Evolutionary conservation across 2,113 vertebrate genomes (phyloP).

Genomic region (Mobula hypostoma): DNA sequence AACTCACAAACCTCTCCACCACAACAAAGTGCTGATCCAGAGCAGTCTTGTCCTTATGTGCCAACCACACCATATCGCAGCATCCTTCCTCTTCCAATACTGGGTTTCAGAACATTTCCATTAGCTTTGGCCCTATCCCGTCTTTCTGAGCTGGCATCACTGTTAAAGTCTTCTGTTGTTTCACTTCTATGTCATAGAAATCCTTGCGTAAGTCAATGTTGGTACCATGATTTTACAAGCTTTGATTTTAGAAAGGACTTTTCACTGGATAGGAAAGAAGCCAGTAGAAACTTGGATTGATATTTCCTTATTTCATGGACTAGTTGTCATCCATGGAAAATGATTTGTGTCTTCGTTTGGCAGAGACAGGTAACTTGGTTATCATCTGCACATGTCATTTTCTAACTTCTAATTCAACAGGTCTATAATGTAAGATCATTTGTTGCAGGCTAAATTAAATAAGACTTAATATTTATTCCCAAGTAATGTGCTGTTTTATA

Average conservation of each 20-base stretch:
- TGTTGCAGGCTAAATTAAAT: not conserved
- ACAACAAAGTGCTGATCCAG: too few relatives aligned
- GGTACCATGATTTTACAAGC: not conserved
- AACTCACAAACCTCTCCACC: too few relatives aligned
- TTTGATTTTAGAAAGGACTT: not conserved
- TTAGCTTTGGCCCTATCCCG: not conserved
- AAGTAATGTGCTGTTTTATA: not conserved
- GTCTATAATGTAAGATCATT: not conserved
- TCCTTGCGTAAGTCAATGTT: not conserved
- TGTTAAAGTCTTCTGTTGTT: not conserved
- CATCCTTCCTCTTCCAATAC: not conserved
- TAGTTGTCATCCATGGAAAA: not conserved
- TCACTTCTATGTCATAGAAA: not conserved
- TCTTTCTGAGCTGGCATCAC: not conserved
- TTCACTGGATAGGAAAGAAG: not conserved
- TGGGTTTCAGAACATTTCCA: not conserved
- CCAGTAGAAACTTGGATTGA: not conserved
- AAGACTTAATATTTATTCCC: not conserved
- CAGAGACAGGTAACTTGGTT: not conserved
- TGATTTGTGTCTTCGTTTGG: not conserved
- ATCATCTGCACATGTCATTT: not conserved
- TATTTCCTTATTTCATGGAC: not conserved
- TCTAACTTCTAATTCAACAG: not conserved
- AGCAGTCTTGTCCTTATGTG: not conserved
- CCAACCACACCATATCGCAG: not conserved